These are phyloP conservation scores for Esox lucius DNA, from an alignment of 2,797 vertebrate species.

Conservation along the genomic window DNA sequence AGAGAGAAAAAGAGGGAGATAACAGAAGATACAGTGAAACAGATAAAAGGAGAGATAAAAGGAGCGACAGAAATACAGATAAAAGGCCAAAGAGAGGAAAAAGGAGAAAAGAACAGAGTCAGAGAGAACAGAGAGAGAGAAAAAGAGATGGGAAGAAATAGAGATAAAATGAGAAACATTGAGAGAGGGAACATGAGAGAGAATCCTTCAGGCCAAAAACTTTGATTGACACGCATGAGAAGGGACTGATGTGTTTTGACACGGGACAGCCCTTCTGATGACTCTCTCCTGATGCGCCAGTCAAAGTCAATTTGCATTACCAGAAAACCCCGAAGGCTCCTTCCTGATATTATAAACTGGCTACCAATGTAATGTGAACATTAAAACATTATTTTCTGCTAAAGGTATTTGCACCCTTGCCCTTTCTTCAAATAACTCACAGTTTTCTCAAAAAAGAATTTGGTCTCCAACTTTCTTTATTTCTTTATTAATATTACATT, in stretches of 20 bases:
- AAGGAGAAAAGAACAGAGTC: not conserved
- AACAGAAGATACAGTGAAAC: not conserved
- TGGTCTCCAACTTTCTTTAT: too few relatives aligned
- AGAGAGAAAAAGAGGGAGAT: not conserved
- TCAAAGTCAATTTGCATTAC: slow-evolving; percentile 28
- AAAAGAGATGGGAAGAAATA: not conserved
- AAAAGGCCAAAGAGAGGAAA: not conserved
- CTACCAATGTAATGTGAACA: too few relatives aligned
- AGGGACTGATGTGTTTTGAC: not conserved
- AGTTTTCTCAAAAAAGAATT: too few relatives aligned
- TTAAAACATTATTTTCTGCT: too few relatives aligned
- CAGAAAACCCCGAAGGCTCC: not conserved
- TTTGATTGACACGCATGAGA: slow-evolving; percentile 2
- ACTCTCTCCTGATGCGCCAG: slow-evolving; percentile 24
- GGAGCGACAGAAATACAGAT: not conserved
- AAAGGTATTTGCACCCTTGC: too few relatives aligned
- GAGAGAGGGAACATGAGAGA: not conserved
- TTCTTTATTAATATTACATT: too few relatives aligned
- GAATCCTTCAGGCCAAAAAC: not conserved
- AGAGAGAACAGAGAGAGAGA: not conserved
- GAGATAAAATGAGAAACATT: too few relatives aligned
- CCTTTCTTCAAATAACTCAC: too few relatives aligned
- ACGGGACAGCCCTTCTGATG: not conserved
- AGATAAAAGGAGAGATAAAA: not conserved
- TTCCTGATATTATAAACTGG: too few relatives aligned